Percentiles rank a stretch among this genome's conserved stretches.
phyloP scores from a whole-genome alignment of 2,888 invertebrate species.

The Cryptocephalus primarius region DNA sequence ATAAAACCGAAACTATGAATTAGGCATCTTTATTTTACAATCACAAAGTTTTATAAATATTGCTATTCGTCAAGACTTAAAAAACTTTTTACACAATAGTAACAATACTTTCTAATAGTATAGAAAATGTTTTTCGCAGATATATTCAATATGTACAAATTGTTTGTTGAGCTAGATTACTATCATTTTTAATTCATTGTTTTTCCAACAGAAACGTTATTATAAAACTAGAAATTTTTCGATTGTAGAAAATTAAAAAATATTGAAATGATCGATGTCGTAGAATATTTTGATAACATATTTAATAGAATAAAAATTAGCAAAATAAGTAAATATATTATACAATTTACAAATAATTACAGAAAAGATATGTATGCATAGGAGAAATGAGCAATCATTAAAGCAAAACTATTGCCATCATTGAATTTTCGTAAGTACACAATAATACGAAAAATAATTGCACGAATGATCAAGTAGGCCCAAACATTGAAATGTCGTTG shows the following conservation, averaged over 20 bases:
- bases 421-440: conserved; percentile 18
- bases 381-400: conserved; percentile 13
- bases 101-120: conserved; percentile 35
- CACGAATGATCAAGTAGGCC: conserved; percentile 3
- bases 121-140: conserved; percentile 33
- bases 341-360: conserved; percentile 23
- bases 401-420: conserved; percentile 14
- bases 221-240: no score
- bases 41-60: conserved; percentile 40
- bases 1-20: conserved; percentile 10
- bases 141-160: conserved; percentile 33
- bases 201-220: no score
- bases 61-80: conserved; percentile 38
- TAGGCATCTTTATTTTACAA: conserved; percentile 35
- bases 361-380: conserved; percentile 15
- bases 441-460: conserved; percentile 14
- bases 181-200: conserved; percentile 3
- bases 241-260: no score
- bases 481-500: conserved; percentile 18
- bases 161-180: conserved; percentile 33
- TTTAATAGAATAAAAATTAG: no score
- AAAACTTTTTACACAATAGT: conserved; percentile 36
- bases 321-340: conserved; percentile 8
- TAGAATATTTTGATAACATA: no score
- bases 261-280: no score